A percentile compares a stretch with the other conserved stretches of the same genome.
Conservation (phyloP, 2,888 invertebrate species). For the Hirtodrosophila duncani region DNA sequence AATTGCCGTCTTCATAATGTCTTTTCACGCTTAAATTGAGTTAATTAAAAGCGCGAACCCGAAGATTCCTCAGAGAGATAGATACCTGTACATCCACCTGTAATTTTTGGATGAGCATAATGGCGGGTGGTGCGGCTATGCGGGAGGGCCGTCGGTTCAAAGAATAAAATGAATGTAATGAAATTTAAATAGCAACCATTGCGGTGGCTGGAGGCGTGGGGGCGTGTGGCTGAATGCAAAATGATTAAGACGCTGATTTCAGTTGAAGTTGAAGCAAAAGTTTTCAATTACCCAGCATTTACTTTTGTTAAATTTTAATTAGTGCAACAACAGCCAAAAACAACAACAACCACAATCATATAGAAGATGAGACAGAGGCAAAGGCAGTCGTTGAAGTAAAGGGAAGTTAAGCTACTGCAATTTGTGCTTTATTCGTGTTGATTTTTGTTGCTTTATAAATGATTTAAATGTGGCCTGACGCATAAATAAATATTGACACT, state of each 20-base stretch:
- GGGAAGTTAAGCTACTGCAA: neutral
- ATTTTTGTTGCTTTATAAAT: conserved; percentile 35
- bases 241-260: conserved; percentile 59
- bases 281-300: conserved; percentile 71
- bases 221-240: conserved; percentile 14
- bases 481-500: conserved; percentile 67
- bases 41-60: conserved; percentile 58
- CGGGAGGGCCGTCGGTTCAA: neutral
- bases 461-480: conserved; percentile 57
- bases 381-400: neutral
- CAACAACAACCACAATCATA: conserved; percentile 6
- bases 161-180: conserved; percentile 49
- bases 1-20: conserved; percentile 55
- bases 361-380: neutral
- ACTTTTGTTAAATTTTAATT: conserved; percentile 69
- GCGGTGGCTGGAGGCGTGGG: conserved; percentile 17
- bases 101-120: conserved; percentile 66
- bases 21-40: conserved; percentile 70
- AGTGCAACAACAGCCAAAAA: conserved; percentile 33
- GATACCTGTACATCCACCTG: neutral
- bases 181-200: conserved; percentile 54
- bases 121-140: neutral
- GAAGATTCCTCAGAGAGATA: conserved; percentile 6
- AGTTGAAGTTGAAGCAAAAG: conserved; percentile 50
- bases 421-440: conserved; percentile 9